Evolutionary conservation across 2,113 vertebrate genomes (phyloP).

Genomic region (Hippocampus guttulatus): DNA sequence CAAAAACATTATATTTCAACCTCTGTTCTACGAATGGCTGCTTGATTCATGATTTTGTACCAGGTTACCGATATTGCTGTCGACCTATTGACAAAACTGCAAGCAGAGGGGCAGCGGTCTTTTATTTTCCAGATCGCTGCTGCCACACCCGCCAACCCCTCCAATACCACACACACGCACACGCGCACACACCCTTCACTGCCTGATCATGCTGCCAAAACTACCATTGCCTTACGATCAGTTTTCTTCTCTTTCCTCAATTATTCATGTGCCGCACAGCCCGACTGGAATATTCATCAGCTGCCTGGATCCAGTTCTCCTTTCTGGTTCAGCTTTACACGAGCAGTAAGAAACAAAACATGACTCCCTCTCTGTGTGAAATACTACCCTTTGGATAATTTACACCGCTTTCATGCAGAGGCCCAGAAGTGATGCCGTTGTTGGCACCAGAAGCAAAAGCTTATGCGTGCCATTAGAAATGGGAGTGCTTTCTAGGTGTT

Average conservation of each 20-base stretch:
- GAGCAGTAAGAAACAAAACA: slow-evolving; percentile 23
- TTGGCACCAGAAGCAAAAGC: not conserved
- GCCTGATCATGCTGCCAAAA: slow-evolving; percentile 18
- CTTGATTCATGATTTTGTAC: slow-evolving; percentile 8
- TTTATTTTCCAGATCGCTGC: slow-evolving; percentile 30
- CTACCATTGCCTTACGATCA: slow-evolving; percentile 53
- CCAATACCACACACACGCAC: not conserved
- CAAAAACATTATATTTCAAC: not conserved
- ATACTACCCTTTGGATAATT: slow-evolving; percentile 55
- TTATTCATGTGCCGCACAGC: slow-evolving; percentile 67
- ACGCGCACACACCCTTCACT: slow-evolving; percentile 4
- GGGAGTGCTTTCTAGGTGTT: not conserved
- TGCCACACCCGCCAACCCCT: not conserved
- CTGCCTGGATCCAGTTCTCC: slow-evolving; percentile 62
- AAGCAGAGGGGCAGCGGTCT: slow-evolving; percentile 13
- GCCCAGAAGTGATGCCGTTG: slow-evolving; percentile 20
- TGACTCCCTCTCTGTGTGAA: slow-evolving; percentile 30
- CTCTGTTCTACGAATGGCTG: not conserved
- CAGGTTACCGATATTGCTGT: slow-evolving; percentile 26
- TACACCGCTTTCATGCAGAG: slow-evolving; percentile 33
- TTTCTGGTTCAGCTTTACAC: slow-evolving; percentile 48
- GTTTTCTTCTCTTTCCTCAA: slow-evolving; percentile 65
- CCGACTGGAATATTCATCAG: slow-evolving; percentile 65
- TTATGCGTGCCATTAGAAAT: not conserved
- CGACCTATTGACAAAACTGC: slow-evolving; percentile 13